A percentile compares a stretch with the other conserved stretches of the same genome.
phyloP scores from a whole-genome alignment of 2,113 vertebrate genomes.

The Tetraodon nigroviridis region DNA sequence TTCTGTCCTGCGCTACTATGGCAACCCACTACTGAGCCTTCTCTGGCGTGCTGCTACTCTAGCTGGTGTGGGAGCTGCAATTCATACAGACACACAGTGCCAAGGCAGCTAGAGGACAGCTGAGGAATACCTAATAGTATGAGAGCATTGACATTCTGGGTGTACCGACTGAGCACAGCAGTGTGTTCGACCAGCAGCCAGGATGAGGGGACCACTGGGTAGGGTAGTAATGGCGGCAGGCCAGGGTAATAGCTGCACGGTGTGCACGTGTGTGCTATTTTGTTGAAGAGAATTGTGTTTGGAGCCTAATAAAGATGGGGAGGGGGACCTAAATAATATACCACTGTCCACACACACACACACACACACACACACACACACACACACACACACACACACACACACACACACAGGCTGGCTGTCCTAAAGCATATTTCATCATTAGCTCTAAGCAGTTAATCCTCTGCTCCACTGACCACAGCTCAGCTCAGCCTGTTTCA shows the following conservation, averaged over 20 bases:
- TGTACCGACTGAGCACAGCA: slow-evolving; percentile 24
- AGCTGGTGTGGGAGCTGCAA: slow-evolving; percentile 39
- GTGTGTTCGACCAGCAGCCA: slow-evolving; percentile 31
- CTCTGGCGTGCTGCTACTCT: slow-evolving; percentile 30
- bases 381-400: background rate
- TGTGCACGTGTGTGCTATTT: slow-evolving; percentile 14
- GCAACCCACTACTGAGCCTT: slow-evolving; percentile 53
- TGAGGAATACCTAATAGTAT: slow-evolving; percentile 64
- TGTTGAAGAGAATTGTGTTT: slow-evolving; percentile 30
- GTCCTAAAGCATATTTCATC: slow-evolving; percentile 76
- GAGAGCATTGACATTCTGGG: slow-evolving; percentile 48
- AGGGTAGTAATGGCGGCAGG: slow-evolving; percentile 27
- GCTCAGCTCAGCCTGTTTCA: slow-evolving; percentile 70
- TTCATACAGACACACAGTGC: slow-evolving; percentile 19
- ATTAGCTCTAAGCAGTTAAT: slow-evolving; percentile 79
- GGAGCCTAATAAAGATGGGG: slow-evolving; percentile 16
- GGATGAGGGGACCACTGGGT: slow-evolving; percentile 28
- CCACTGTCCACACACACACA: slow-evolving; percentile 18
- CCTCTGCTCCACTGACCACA: slow-evolving; percentile 74
- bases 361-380: background rate
- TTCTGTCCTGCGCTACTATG: slow-evolving; percentile 61
- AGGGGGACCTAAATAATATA: slow-evolving; percentile 29
- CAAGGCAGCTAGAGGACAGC: slow-evolving; percentile 51
- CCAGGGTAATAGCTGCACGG: slow-evolving; percentile 17
- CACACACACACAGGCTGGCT: slow-evolving; percentile 23